Base-by-base conservation (phyloP, 1,140 invertebrate genomes). In the Trachymyrmex cornetzi region DNA sequence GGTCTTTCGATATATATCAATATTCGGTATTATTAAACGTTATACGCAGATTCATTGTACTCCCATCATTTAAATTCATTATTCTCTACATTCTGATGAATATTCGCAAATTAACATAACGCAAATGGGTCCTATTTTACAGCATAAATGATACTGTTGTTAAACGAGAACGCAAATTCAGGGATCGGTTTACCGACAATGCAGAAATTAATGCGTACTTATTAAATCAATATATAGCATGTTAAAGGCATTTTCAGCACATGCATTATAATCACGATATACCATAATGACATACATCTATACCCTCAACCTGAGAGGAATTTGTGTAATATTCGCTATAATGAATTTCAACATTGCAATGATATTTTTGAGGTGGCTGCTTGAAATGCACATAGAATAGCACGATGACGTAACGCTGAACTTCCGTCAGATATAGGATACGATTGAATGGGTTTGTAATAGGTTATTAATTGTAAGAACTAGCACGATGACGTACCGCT, bases 141-240 rank as follows among this genome's bases (percentile, higher is more conserved):
- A 34, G 55, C 67, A 53, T 38, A 71, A 61, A 82, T 81, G 38
- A 81, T 79, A 86, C 77, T 67, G 67, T 75, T 74, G 38, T 84
- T 75, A 84, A 84, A 63, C 67, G 53, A 55, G 22, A 82, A 22
- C 24, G 24, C 77, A 69, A 55, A 38, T 74, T 38, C 14, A 30
- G 55, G 19, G 14, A 75, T 71, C 53, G 50, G 79, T 81, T 38
- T 55, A 67, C 57, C 80, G 19, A 61, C 80, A 74, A 74, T 75
- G 69, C n/a, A 61, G 69, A 27, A n/a, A 75, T 61, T 84, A 84
- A 84, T 75, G 14, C 19, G 38, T 50, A 84, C 38, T 84, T 85
- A 85, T 87, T 63, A 77, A 81, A 89, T 86, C 77, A 77, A 91
- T 88, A 85, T 71, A 72, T 77, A 48, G 12, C 72, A 59, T 30